Percentiles rank a stretch among this genome's conserved stretches.
These are phyloP conservation scores for Danio aesculapii DNA, from an alignment of 2,797 vertebrate genomes.

Conservation along the genomic window DNA sequence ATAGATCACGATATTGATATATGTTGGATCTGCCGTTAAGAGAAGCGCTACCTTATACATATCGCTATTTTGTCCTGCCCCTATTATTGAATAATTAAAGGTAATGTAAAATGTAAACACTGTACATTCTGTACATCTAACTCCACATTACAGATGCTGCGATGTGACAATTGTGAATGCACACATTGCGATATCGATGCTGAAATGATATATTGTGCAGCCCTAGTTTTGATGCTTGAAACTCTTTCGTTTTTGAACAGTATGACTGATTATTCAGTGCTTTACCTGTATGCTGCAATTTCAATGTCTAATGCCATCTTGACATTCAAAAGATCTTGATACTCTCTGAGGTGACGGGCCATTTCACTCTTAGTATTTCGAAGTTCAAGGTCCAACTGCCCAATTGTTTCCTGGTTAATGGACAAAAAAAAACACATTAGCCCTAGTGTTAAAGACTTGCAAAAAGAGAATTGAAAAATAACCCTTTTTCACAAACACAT, in stretches of 20 bases:
- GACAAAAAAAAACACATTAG: background rate
- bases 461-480: background rate
- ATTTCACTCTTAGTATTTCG: conserved; percentile 87
- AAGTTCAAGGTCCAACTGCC: conserved; percentile 84
- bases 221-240: background rate
- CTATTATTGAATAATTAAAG: too few relatives aligned
- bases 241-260: too few relatives aligned
- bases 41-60: too few relatives aligned
- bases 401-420: conserved; percentile 82
- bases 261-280: background rate
- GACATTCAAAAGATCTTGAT: conserved; percentile 88
- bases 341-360: conserved; percentile 86
- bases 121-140: too few relatives aligned
- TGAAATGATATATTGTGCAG: too few relatives aligned
- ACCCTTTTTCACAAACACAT: background rate
- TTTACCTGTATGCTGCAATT: conserved; percentile 88
- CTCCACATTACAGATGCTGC: too few relatives aligned
- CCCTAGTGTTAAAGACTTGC: background rate
- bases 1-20: too few relatives aligned
- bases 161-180: too few relatives aligned
- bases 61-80: too few relatives aligned
- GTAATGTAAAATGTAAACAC: too few relatives aligned
- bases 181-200: too few relatives aligned
- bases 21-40: too few relatives aligned
- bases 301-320: conserved; percentile 91